Evolutionary conservation across 2,888 invertebrate species (phyloP), one percentile per base, ranked within the genome.

Genomic region (Cenopis cana): DNA sequence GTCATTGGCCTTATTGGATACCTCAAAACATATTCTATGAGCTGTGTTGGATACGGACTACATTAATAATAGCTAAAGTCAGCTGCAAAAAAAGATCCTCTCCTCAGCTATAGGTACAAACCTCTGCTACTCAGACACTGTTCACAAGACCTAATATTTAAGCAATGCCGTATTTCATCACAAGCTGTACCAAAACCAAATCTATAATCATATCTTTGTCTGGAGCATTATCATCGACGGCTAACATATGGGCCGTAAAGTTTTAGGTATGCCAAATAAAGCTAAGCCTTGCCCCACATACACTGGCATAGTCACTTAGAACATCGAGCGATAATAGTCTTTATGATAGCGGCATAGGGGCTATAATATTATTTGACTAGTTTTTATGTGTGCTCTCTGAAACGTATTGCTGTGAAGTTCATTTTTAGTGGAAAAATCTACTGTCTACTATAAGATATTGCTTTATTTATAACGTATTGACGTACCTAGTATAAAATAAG

Each of bases 211-310:
- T 46, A 46, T 46, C n/a, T 5, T 46, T 46, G 46, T 46, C 46
- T 46, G 1, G 8, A 46, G 24, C n/a, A 20, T 36, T 50, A 46
- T 66, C 56, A 33, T 12, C 10, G 14, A 50, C 24, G 46, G 5
- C 11, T 14, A 24, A 60, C 60, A 55, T 17, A 29, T 60, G 12
- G 54, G 6, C 12, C 29, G 14, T 60, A 46, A 54, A 54, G 6
- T 61, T 50, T 41, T 17, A n/a, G n/a, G n/a, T n/a, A 38, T 41
- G 36, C 50, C 64, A 41, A 69, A 69, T 64, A 69, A 64, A 57
- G 36, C 50, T 11, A 49, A 29, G 57, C 64, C 50, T 64, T 69
- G 57, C 9, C 56, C 69, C 29, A 59, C 38, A 41, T 64, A 57
- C 3, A 18, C n/a, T 56, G 46, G 10, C 29, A 50, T 62, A 41